Percentiles rank a stretch among this genome's conserved stretches.
These are phyloP conservation scores for Drosophila lacteicornis DNA, from an alignment of 1,140 invertebrate genomes.

Conservation along the genomic window DNA sequence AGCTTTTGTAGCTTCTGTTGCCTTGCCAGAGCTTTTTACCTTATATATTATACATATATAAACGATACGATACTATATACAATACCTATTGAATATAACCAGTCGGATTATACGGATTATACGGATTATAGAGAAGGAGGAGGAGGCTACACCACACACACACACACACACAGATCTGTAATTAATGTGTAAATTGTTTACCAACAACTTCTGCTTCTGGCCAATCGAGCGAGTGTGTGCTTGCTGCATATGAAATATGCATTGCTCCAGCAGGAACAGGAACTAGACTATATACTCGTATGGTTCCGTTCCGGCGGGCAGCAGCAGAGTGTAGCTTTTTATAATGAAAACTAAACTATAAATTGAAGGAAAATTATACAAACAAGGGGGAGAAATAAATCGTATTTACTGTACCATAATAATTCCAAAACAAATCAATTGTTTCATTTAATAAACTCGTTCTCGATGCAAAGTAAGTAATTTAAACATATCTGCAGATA, in stretches of 20 bases:
- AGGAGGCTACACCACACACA: constrained; percentile 12
- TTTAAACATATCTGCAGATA: not conserved
- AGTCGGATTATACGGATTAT: constrained; percentile 14
- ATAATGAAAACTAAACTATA: constrained; percentile 46
- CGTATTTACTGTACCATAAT: constrained; percentile 68
- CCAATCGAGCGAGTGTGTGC: constrained; percentile 1
- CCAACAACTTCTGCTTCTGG: not conserved
- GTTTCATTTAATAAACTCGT: not conserved
- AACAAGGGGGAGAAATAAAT: constrained; percentile 67
- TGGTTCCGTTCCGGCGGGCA: constrained; percentile 13
- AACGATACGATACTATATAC: constrained; percentile 45
- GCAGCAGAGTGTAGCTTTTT: constrained; percentile 67
- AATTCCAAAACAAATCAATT: constrained; percentile 20
- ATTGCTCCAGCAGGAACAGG: not conserved
- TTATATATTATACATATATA: constrained; percentile 41
- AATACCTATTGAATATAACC: constrained; percentile 40
- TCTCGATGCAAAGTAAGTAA: not conserved
- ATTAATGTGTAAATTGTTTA: constrained; percentile 17
- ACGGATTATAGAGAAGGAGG: constrained; percentile 10
- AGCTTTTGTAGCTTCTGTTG: constrained; percentile 79
- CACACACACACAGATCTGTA: constrained; percentile 22
- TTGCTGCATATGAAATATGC: constrained; percentile 21
- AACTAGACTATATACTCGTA: constrained; percentile 19
- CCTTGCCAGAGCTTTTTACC: constrained; percentile 80
- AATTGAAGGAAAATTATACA: constrained; percentile 48